phyloP scores from a whole-genome alignment of 2,113 vertebrate species.

The Mugil cephalus region DNA sequence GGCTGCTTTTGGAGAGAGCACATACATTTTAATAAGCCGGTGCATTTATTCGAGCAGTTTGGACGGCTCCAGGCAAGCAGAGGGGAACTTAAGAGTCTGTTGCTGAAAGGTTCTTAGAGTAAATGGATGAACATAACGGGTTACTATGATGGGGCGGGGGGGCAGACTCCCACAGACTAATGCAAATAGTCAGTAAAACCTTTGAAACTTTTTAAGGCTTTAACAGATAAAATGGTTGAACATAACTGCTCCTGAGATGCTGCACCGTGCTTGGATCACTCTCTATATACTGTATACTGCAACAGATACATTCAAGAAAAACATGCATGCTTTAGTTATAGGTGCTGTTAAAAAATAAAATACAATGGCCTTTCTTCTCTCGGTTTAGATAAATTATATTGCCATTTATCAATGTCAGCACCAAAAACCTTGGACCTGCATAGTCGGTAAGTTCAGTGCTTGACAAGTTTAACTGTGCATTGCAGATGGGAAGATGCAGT shows the following conservation, averaged over 20 bases:
- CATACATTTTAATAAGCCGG: conserved; percentile 60
- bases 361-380: not conserved
- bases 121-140: conserved; percentile 25
- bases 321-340: too few species aligned
- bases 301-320: too few species aligned
- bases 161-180: not conserved
- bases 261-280: too few species aligned
- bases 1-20: conserved; percentile 31
- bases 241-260: too few species aligned
- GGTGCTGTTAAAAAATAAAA: too few species aligned
- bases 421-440: too few species aligned
- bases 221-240: not conserved
- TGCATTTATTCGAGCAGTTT: conserved; percentile 47
- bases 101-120: conserved; percentile 26
- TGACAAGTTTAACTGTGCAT: too few species aligned
- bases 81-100: conserved; percentile 42
- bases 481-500: too few species aligned
- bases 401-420: too few species aligned
- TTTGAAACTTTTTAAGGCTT: not conserved
- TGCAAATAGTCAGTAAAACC: conserved; percentile 22
- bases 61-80: conserved; percentile 22
- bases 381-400: too few species aligned
- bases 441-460: too few species aligned
- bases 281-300: too few species aligned
- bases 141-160: not conserved